These are phyloP conservation scores for Luperina nickerlii DNA, from an alignment of 2,888 invertebrate genomes.

Conservation along the genomic window DNA sequence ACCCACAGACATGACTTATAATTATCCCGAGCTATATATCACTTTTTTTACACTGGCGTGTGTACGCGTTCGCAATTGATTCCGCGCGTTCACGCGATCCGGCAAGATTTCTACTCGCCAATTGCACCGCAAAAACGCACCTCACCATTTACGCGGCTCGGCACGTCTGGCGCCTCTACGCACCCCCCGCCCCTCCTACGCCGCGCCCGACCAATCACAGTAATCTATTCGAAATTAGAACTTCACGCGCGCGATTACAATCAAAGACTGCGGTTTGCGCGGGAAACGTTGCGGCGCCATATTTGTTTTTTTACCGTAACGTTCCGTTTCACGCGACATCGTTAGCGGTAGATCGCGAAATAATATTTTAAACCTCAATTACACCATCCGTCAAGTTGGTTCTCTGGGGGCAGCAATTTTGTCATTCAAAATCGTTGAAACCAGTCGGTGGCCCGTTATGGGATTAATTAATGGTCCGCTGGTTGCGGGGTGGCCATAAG, in stretches of 20 bases:
- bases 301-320: conserved; percentile 67
- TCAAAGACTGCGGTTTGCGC: conserved; percentile 73
- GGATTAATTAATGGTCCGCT: conserved; percentile 82
- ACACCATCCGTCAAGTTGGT: conserved; percentile 81
- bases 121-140: conserved; percentile 77
- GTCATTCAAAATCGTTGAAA: conserved; percentile 84
- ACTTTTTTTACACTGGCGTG: conserved; percentile 71
- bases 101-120: conserved; percentile 74
- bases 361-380: conserved; percentile 84
- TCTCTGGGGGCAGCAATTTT: conserved; percentile 78
- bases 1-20: conserved; percentile 72
- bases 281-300: conserved; percentile 73
- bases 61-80: conserved; percentile 75
- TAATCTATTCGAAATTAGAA: conserved; percentile 83
- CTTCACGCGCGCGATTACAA: conserved; percentile 79
- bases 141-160: conserved; percentile 74
- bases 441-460: conserved; percentile 79
- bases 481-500: conserved; percentile 77
- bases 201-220: conserved; percentile 80
- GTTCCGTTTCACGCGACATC: conserved; percentile 73
- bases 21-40: conserved; percentile 76
- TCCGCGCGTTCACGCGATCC: conserved; percentile 74
- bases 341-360: conserved; percentile 75
- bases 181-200: conserved; percentile 72
- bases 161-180: conserved; percentile 76